Conservation (phyloP, 1,140 invertebrate species). For the Orchestia grillus region DNA sequence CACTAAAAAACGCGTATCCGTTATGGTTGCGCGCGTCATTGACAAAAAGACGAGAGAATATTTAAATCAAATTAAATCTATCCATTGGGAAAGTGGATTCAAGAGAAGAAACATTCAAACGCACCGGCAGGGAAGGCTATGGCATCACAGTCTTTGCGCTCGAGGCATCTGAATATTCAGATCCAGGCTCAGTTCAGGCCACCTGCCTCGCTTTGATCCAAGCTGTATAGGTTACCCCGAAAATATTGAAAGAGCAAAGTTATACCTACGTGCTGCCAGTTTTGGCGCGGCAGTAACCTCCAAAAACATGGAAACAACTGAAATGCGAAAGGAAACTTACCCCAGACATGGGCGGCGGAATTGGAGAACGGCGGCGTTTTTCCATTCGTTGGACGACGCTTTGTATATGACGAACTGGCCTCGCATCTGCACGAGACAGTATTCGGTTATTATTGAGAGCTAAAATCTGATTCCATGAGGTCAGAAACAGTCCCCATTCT, state of each 20-base stretch:
- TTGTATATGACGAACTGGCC: no score
- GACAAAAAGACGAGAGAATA: background rate
- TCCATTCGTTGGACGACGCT: background rate
- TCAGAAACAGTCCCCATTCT: no score
- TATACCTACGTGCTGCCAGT: background rate
- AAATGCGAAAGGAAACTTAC: background rate
- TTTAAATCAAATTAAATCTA: background rate
- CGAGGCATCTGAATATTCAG: background rate
- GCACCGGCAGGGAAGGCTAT: background rate
- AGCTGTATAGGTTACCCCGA: background rate
- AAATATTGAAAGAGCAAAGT: background rate
- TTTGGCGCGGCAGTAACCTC: background rate
- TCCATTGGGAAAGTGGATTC: background rate
- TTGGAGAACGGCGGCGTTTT: background rate
- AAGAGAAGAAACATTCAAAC: background rate
- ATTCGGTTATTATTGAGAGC: background rate
- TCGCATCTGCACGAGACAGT: background rate
- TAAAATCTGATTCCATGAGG: background rate
- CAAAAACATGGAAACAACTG: background rate
- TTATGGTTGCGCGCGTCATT: background rate
- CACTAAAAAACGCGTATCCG: background rate
- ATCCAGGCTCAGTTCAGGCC: background rate
- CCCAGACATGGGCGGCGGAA: background rate
- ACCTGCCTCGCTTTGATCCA: background rate
- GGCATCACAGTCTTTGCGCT: background rate